Evolutionary conservation across 2,797 vertebrate species (phyloP).

Genomic region (Schizopygopsis malacanthus): DNA sequence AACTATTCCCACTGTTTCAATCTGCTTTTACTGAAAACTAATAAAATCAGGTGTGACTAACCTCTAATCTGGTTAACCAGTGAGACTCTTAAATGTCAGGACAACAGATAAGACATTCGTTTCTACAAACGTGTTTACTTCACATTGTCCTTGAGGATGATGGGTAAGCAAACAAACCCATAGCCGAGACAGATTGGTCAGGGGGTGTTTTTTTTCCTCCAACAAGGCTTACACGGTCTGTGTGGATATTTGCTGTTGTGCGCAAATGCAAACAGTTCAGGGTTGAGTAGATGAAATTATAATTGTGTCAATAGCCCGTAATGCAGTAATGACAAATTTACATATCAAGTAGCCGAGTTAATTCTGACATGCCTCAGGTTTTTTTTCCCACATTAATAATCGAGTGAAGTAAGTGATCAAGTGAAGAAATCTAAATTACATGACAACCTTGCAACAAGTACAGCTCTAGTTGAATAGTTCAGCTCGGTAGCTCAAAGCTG

Average conservation of each 20-base stretch:
- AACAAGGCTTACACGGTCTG: conserved; percentile 28
- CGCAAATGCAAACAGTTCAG: conserved; percentile 55
- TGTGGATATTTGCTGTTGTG: conserved; percentile 39
- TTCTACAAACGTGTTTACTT: conserved; percentile 51
- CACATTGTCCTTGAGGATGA: conserved; percentile 57
- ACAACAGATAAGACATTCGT: conserved; percentile 49
- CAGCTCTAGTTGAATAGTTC: background rate
- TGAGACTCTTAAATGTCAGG: conserved; percentile 34
- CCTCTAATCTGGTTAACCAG: conserved; percentile 46
- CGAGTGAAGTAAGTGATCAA: conserved; percentile 14
- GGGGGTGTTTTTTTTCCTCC: conserved; percentile 12
- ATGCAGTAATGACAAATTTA: conserved; percentile 58
- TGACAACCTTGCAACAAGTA: conserved; percentile 23
- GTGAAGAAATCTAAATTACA: conserved; percentile 18
- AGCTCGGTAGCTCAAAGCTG: conserved; percentile 12
- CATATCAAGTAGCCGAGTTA: conserved; percentile 59
- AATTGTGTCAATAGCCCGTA: conserved; percentile 57
- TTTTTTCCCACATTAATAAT: conserved; percentile 35
- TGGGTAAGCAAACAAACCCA: conserved; percentile 51
- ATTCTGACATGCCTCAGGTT: conserved; percentile 56
- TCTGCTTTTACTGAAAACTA: conserved; percentile 2
- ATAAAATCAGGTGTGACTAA: conserved; percentile 31
- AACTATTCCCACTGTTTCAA: background rate
- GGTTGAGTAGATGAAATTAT: conserved; percentile 62
- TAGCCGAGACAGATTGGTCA: conserved; percentile 52